Evolutionary conservation across 2,888 invertebrate genomes (phyloP).

Genomic region (Fragum whitleyi): DNA sequence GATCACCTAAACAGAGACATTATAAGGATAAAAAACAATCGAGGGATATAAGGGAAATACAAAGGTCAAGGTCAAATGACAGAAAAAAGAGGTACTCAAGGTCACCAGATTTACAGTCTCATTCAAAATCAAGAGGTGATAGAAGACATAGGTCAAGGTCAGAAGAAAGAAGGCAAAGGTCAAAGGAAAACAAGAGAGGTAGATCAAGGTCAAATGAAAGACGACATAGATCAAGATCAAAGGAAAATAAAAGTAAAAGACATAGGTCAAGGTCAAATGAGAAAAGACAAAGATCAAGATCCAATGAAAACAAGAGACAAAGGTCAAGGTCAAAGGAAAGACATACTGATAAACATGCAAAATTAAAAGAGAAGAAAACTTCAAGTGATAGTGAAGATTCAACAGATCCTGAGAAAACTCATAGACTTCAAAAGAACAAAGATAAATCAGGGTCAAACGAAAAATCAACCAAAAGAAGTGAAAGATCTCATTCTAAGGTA

Average conservation of each 20-base stretch:
- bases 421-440: constrained; percentile 10
- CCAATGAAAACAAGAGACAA: constrained; percentile 44
- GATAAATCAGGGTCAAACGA: constrained; percentile 54
- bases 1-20: not conserved
- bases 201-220: constrained; percentile 21
- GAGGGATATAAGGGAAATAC: constrained; percentile 17
- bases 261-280: constrained; percentile 21
- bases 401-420: constrained; percentile 27
- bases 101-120: constrained; percentile 11
- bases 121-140: constrained; percentile 20
- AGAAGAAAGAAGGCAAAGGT: constrained; percentile 11
- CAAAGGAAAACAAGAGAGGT: constrained; percentile 11
- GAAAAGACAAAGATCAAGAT: constrained; percentile 54
- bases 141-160: constrained; percentile 54
- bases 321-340: constrained; percentile 56
- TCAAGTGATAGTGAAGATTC: constrained; percentile 69
- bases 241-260: constrained; percentile 36
- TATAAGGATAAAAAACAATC: constrained; percentile 19
- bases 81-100: constrained; percentile 32
- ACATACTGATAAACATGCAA: not conserved
- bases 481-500: constrained; percentile 18
- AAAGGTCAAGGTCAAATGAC: constrained; percentile 21
- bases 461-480: constrained; percentile 29
- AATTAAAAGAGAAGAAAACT: constrained; percentile 11
- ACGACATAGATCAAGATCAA: not conserved